Conservation (phyloP, 2,888 invertebrate genomes). For the Caenorhabditis auriculariae region DNA sequence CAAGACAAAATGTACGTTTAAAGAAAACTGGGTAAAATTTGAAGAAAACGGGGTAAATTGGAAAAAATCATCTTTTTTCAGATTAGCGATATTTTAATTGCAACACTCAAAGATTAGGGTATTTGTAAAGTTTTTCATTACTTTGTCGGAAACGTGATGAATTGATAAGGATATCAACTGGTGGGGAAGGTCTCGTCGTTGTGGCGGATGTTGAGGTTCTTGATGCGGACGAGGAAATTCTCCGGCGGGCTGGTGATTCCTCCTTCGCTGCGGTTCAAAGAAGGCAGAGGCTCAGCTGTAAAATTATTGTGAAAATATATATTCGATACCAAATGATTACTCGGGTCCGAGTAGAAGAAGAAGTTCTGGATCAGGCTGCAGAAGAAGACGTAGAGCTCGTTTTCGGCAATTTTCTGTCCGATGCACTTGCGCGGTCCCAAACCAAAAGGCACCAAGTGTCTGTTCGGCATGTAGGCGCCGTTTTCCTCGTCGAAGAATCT, state of each 20-base stretch:
- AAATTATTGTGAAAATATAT: background rate
- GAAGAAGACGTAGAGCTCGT: constrained; percentile 51
- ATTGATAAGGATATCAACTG: background rate
- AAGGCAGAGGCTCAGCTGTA: constrained; percentile 24
- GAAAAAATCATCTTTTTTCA: too few species aligned
- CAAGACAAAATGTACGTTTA: too few species aligned
- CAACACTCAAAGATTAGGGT: too few species aligned
- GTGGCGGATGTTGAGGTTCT: constrained; percentile 13
- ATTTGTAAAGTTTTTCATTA: too few species aligned
- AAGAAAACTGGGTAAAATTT: too few species aligned
- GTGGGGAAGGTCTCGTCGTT: too few species aligned
- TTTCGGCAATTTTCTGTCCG: constrained; percentile 49
- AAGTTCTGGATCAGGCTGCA: constrained; percentile 50
- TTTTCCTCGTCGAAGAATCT: constrained; percentile 21
- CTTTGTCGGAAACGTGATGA: background rate
- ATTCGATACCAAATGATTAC: background rate
- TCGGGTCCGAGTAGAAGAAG: constrained; percentile 28
- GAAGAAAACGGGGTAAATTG: too few species aligned
- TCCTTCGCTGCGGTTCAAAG: constrained; percentile 15
- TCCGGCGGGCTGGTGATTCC: constrained; percentile 29
- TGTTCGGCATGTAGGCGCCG: constrained; percentile 18
- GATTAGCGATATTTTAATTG: too few species aligned
- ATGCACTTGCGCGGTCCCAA: constrained; percentile 36
- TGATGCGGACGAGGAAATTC: constrained; percentile 12
- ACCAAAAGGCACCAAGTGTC: constrained; percentile 39